Evolutionary conservation across 2,888 invertebrate genomes (phyloP).

Genomic region (Meta bourneti): DNA sequence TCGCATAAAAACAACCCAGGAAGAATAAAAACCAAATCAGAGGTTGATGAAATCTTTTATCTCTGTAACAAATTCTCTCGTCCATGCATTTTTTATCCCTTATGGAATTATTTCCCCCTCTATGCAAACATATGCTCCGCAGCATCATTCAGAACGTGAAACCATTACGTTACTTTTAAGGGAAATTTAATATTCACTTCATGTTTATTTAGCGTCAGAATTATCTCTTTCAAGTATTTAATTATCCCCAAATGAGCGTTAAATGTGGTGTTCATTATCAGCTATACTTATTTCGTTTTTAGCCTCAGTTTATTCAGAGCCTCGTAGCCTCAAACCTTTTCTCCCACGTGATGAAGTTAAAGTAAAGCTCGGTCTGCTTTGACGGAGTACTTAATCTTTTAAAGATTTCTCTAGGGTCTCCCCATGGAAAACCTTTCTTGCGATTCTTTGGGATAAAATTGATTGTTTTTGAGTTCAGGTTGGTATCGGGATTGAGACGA

Average conservation of each 20-base stretch:
- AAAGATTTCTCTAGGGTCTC: slow-evolving; percentile 55
- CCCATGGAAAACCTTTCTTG: not conserved
- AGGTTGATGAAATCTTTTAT: not conserved
- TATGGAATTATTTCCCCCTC: not conserved
- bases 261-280: slow-evolving; percentile 55
- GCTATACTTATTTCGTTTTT: slow-evolving; percentile 47
- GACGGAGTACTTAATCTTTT: slow-evolving; percentile 60
- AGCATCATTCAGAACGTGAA: slow-evolving; percentile 6
- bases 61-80: not conserved
- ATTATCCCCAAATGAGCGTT: slow-evolving; percentile 65
- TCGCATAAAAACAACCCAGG: too few relatives aligned
- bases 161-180: slow-evolving; percentile 27
- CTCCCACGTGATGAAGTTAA: slow-evolving; percentile 51
- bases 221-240: slow-evolving; percentile 44
- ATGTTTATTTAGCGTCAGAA: slow-evolving; percentile 29
- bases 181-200: slow-evolving; percentile 42
- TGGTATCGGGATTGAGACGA: not conserved
- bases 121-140: slow-evolving; percentile 16
- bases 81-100: not conserved
- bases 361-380: slow-evolving; percentile 9
- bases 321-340: slow-evolving; percentile 22
- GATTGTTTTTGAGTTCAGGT: slow-evolving; percentile 38
- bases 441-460: slow-evolving; percentile 17
- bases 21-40: not conserved
- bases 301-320: slow-evolving; percentile 16